Conservation (phyloP, 1,140 invertebrate genomes). For the Drosophila tristis region DNA sequence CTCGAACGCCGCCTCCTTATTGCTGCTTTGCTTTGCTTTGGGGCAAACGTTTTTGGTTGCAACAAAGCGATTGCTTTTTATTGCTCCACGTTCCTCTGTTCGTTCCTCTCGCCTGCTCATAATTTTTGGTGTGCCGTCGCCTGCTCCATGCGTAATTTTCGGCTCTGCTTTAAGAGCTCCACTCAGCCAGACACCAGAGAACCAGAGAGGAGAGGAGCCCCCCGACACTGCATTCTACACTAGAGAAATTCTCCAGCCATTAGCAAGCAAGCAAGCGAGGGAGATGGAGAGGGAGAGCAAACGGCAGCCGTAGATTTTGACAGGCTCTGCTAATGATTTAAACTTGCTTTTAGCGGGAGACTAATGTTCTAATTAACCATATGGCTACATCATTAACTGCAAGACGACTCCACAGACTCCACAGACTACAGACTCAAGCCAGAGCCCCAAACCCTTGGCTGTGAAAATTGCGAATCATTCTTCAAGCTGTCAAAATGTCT, state of each 20-base stretch:
- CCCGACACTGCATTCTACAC: conserved; percentile 9
- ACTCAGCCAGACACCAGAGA: not conserved
- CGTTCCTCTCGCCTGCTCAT: conserved; percentile 29
- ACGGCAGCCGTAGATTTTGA: conserved; percentile 55
- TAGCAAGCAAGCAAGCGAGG: not conserved
- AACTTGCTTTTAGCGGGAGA: conserved; percentile 61
- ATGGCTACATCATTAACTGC: conserved; percentile 77
- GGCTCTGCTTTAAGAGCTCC: conserved; percentile 46
- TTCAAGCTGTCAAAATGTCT: conserved; percentile 81
- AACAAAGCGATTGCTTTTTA: conserved; percentile 74
- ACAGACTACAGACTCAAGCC: conserved; percentile 20
- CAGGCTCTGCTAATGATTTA: conserved; percentile 68
- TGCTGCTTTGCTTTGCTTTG: conserved; percentile 27
- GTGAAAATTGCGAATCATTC: conserved; percentile 77
- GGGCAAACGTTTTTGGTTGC: conserved; percentile 60
- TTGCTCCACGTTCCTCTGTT: conserved; percentile 49
- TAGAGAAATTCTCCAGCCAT: conserved; percentile 30
- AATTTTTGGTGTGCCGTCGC: conserved; percentile 55
- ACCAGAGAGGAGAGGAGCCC: not conserved
- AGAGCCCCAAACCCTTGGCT: conserved; percentile 6
- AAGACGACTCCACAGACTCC: conserved; percentile 23
- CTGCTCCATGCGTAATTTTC: conserved; percentile 71
- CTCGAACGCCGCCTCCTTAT: conserved; percentile 10
- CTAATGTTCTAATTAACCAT: conserved; percentile 82
- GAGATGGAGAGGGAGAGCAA: conserved; percentile 7